Base-by-base conservation (phyloP, 2,797 vertebrate species). In the Zenarchopterus dispar region DNA sequence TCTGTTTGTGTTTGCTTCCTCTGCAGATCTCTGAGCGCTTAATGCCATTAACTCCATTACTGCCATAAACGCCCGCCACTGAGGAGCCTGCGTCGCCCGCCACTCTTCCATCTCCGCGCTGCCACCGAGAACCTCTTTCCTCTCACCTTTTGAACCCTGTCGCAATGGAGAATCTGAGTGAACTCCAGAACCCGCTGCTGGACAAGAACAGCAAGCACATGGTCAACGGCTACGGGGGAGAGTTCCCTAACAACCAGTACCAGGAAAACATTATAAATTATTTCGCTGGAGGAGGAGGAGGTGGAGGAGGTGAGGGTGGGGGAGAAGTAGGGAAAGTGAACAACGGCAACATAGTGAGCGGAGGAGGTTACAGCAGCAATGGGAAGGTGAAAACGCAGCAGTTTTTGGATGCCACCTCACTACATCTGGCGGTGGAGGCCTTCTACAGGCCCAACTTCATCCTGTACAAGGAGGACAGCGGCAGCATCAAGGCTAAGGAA, bases 211-310 rank as follows among this genome's bases (percentile, higher is more conserved):
- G 93, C 0, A 92, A 94, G 70, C 96, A 96, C 52, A 92, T 97
- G 77, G 91, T 93, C 26, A 93, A 70, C n/a, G 92, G 95, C 71
- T 98, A 96, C 42, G 93, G 93, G 48, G 94, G 94, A 21, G 94
- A 96, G 75, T 94, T 96, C 31, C 82, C 94, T 8, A 91, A 91
- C 51, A 96, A 95, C 70, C 93, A 96, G 84, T 95, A 95, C 81
- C 95, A 96, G 83, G 97, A 98, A 90, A 94, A 98, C 70, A 96
- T 97, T 67, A 97, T 96, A 75, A 97, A 97, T 85, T 96, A 98
- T 79, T 95, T 97, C 57, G 94, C 95, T 8, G 90, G 94, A 31
- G 78, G 89, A 1, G 85, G 89, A 17, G 88, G 81, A 0, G 89
- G 82, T 9, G 89, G 93, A 13, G 87, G 85, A 2, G 90, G 90